Evolutionary conservation across 37 sponge, comb jelly and placozoan genomes (phyloP), one percentile per base, ranked within the genome.

Genomic region (Cladorhizidae sp.): DNA sequence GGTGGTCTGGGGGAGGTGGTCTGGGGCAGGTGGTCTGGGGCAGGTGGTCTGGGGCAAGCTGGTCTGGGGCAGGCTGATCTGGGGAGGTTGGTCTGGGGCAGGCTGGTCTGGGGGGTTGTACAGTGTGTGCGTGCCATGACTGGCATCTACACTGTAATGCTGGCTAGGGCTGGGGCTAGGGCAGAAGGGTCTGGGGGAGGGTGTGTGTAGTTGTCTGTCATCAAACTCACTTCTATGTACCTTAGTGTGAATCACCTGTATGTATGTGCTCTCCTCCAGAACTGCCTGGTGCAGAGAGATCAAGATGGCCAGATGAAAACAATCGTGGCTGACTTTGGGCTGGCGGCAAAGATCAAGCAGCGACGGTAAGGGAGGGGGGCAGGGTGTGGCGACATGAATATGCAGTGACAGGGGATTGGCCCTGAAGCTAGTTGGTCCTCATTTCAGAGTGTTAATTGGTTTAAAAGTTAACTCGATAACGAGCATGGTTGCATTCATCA

Each of bases 241-340:
- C 6, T 43, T 15, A n/a, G n/a, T n/a, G n/a, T n/a, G n/a, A 72
- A 3, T 45, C 49, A 42, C 74, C 59, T 67, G 43, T 52, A 82
- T 64, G 49, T 67, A 58, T 45, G 55, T 33, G 8, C 75, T 38
- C 63, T 40, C 56, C 40, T 41, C 15, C 58, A 95, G 95, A 95
- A 95, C 56, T 95, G 95, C 52, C 74, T 95, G 51, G 84, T 95
- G 39, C 83, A 90, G 74, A 72, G 61, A 17, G 49, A 81, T 23
- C 21, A 36, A 0, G 62, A 76, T 65, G 93, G 90, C 22, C 38
- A 3, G 0, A 15, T 92, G 36, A 71, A 37, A 11, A 83, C 87
- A 9, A 83, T 97, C 7, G 97, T 97, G 26, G 97, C 97, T 59
- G 97, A 97, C 77, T 97, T 97, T 86, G 97, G 97, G 39, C 74